Percentiles rank a stretch among this genome's conserved stretches.
phyloP scores from a whole-genome alignment of 2,113 vertebrate genomes.

The Anolis carolinensis region DNA sequence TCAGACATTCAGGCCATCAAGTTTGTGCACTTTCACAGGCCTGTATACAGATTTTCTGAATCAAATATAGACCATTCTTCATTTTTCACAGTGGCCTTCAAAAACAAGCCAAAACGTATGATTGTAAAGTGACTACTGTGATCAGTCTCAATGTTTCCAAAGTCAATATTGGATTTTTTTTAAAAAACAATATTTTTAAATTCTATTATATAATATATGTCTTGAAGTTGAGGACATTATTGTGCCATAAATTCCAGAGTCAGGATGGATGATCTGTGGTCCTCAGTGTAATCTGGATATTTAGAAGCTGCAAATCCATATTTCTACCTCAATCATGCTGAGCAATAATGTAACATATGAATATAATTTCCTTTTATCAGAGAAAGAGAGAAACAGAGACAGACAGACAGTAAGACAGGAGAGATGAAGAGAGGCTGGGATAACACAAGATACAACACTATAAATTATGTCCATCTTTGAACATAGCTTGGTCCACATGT shows the following conservation, averaged over 20 bases:
- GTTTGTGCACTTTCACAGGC: conserved; percentile 3
- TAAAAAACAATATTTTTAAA: no score
- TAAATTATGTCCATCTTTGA: no score
- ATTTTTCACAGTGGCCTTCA: conserved; percentile 39
- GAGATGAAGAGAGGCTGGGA: no score
- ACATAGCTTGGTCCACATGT: no score
- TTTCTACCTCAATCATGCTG: neutral
- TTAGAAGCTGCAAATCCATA: no score
- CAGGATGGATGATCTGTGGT: neutral
- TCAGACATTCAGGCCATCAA: conserved; percentile 39
- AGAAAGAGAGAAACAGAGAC: no score
- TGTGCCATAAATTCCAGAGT: neutral
- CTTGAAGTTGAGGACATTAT: neutral
- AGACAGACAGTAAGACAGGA: no score
- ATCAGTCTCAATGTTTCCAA: conserved; percentile 13
- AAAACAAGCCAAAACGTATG: neutral
- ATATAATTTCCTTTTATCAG: no score
- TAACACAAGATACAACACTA: no score
- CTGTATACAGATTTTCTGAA: conserved; percentile 33
- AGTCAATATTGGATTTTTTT: conserved; percentile 44
- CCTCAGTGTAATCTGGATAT: neutral
- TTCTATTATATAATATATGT: neutral
- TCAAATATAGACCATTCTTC: conserved; percentile 14
- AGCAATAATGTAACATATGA: no score
- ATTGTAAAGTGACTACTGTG: conserved; percentile 26